Evolutionary conservation across 2,797 vertebrate genomes (phyloP), one percentile per base, ranked within the genome.

Genomic region (Decapterus maruadsi): DNA sequence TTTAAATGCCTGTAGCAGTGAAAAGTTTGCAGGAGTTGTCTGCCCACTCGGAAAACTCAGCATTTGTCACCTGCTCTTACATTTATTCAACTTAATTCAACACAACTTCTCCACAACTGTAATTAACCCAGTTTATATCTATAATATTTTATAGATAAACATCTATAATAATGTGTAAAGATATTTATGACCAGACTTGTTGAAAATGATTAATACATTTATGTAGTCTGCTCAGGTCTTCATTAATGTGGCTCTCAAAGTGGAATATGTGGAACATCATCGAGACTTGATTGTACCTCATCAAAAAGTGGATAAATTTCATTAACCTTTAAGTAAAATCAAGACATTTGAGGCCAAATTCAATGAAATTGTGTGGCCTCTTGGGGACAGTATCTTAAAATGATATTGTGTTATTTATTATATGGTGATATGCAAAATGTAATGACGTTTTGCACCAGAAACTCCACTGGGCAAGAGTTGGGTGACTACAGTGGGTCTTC

Each of bases 1-100:
- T n/a, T 64, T 63, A 26, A 26, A 31, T 56, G 34, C 5, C n/a
- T 46, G 20, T 36, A 66, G 43, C 57, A 60, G 34, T 62, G 10
- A 68, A 26, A 26, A 34, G 31, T 34, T 34, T 34, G 0, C 16
- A 19, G 17, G 6, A 62, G 22, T n/a, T 43, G 54, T 53, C 40
- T 8, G 48, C 14, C 19, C 11, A 46, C 12, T 51, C 2, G n/a
- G 43, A 9, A 46, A 48, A 38, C 31, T 34, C 31, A 34, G 4
- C 10, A 51, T 29, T 20, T 43, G 31, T 36, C 10, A 58, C 8
- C 5, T 4, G 4, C 50, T 38, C 8, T 40, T 34, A 34, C 31
- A 34, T 34, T 43, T 14, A 36, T 17, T 2, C 1, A 62, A 40
- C 20, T 0, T 19, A 22, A 34, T 0, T 13, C 16, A 4, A 26